Evolutionary conservation across 2,888 invertebrate genomes (phyloP), one percentile per base, ranked within the genome.

Genomic region (Rhingia campestris): DNA sequence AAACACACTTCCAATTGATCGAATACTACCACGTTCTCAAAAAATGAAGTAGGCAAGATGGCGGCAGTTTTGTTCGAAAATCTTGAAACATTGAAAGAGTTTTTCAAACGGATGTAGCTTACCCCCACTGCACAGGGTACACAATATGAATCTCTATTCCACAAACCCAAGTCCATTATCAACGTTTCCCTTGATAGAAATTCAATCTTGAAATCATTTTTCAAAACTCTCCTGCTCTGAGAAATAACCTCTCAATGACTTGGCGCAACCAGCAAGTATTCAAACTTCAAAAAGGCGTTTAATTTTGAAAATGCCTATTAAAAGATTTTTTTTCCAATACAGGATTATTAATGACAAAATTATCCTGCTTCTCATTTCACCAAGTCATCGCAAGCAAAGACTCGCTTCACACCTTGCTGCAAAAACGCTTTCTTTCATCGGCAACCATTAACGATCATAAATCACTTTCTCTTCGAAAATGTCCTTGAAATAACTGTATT

Each of bases 391-490:
- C n/a, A n/a, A 59, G 33, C 53, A 32, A 53, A 67, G 51, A 43
- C 74, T 37, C 61, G 10, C 14, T 37, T 58, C 49, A 43, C 67
- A 59, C 75, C 66, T 67, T 75, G 51, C n/a, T 51, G 14, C 49
- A 51, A 45, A 72, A 12, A 77, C 64, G 47, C 56, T 72, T 56
- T 33, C 54, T 54, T 49, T 70, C 69, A 76, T 75, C 81, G 72
- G 72, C 58, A 53, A 39, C 45, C 82, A 69, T 77, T 73, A 74
- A 47, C n/a, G 64, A 56, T 64, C 73, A 79, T 82, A 73, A 79
- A 82, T 82, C 82, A 82, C 56, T 77, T 58, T 72, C 45, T 59
- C 35, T 79, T 6, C 9, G 22, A 4, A 12, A 43, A 47, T 63
- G 67, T 73, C 77, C 76, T 63, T 82, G 56, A 73, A 63, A 64